Conservation (phyloP, 2,113 vertebrate species). For the Corythoichthys haematopterus region DNA sequence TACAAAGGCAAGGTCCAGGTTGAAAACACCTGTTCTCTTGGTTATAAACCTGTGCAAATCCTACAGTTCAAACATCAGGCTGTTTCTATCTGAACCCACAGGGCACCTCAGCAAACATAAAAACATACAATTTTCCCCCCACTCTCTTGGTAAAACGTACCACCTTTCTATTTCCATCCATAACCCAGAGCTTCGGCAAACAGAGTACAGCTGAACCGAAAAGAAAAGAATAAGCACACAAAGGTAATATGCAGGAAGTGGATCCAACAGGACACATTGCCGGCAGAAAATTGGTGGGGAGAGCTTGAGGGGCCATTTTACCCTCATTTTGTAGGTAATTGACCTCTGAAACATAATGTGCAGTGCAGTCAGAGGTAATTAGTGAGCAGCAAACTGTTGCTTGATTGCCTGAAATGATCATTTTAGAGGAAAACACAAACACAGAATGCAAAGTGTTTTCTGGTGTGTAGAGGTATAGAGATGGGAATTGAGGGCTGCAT, state of each 20-base stretch:
- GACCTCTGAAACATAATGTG: slow-evolving; percentile 91
- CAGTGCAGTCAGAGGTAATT: slow-evolving; percentile 94
- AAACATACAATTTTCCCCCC: slow-evolving; percentile 37
- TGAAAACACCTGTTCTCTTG: slow-evolving; percentile 79
- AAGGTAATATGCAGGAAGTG: slow-evolving; percentile 75
- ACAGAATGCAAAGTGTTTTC: slow-evolving; percentile 80
- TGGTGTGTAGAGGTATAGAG: slow-evolving; percentile 81
- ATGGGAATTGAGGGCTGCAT: slow-evolving; percentile 69
- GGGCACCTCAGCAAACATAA: slow-evolving; percentile 74
- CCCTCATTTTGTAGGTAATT: slow-evolving; percentile 86
- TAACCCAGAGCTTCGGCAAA: slow-evolving; percentile 90
- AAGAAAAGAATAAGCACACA: slow-evolving; percentile 51
- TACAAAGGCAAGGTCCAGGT: slow-evolving; percentile 72
- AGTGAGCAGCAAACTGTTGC: slow-evolving; percentile 84
- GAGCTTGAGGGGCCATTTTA: slow-evolving; percentile 71
- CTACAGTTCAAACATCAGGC: slow-evolving; percentile 84
- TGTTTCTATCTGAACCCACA: slow-evolving; percentile 61
- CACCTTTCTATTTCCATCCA: slow-evolving; percentile 75
- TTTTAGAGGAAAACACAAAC: slow-evolving; percentile 87
- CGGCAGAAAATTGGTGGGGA: slow-evolving; percentile 77
- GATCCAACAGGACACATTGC: slow-evolving; percentile 83
- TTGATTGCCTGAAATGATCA: slow-evolving; percentile 95
- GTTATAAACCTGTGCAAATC: slow-evolving; percentile 77
- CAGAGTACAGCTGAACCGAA: slow-evolving; percentile 72
- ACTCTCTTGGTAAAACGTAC: slow-evolving; percentile 4